phyloP scores from a whole-genome alignment of 2,113 vertebrate species.

The Gavialis gangeticus region DNA sequence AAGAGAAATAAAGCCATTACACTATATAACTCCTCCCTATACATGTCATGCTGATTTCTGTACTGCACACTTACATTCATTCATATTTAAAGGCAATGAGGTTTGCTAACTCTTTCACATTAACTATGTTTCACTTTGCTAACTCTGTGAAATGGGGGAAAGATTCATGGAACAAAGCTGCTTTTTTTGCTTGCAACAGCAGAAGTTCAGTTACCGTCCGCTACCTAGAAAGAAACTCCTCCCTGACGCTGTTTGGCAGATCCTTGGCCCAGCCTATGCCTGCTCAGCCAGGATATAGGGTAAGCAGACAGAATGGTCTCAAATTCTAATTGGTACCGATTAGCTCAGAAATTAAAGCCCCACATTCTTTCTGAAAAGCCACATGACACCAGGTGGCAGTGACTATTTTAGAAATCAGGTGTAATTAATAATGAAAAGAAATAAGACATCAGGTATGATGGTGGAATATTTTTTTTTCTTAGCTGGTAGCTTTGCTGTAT shows the following conservation, averaged over 20 bases:
- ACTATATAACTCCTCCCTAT: not conserved
- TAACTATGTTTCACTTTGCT: not conserved
- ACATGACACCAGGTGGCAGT: conserved; percentile 28
- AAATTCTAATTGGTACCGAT: conserved; percentile 36
- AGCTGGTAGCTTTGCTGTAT: conserved; percentile 1
- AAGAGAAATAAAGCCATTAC: not conserved
- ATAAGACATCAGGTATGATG: conserved; percentile 11
- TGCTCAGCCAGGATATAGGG: not conserved
- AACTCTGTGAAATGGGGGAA: not conserved
- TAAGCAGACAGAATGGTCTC: not conserved
- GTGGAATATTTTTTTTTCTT: conserved; percentile 24
- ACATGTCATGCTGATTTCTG: not conserved
- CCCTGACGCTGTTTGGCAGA: not conserved
- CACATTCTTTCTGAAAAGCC: conserved; percentile 43
- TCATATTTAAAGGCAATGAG: not conserved
- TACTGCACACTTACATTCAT: not conserved
- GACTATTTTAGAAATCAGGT: conserved; percentile 57
- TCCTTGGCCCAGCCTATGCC: not conserved
- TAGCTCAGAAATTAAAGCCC: conserved; percentile 48
- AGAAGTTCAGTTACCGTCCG: not conserved
- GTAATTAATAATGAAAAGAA: conserved; percentile 71
- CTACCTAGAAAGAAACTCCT: not conserved
- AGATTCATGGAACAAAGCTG: not conserved
- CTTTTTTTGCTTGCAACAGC: not conserved
- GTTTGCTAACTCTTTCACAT: not conserved